These are phyloP conservation scores for Malacosoma neustria DNA, from an alignment of 2,888 invertebrate species.

Conservation along the genomic window DNA sequence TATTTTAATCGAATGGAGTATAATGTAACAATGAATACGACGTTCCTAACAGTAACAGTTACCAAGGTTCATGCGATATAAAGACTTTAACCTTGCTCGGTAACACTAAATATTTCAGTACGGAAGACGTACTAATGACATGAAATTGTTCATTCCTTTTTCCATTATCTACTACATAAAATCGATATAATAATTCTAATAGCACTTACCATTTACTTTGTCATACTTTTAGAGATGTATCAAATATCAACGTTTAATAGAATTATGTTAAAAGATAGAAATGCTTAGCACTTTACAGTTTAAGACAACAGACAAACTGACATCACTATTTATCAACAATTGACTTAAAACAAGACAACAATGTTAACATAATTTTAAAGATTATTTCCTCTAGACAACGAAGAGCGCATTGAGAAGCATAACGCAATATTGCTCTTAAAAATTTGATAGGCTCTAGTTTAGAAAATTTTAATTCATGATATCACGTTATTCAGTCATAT, in stretches of 20 bases:
- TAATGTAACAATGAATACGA: too few species aligned
- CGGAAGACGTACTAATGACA: not conserved
- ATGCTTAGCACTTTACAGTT: slow-evolving; percentile 5
- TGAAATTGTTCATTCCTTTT: not conserved
- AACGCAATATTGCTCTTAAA: slow-evolving; percentile 27
- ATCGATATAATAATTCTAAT: not conserved
- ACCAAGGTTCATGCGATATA: too few species aligned
- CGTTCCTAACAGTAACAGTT: too few species aligned
- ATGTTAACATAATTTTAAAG: slow-evolving; percentile 36
- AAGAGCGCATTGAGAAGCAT: slow-evolving; percentile 51
- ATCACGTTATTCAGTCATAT: slow-evolving; percentile 38
- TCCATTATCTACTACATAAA: not conserved
- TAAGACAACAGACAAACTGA: slow-evolving; percentile 27
- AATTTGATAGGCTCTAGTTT: slow-evolving; percentile 25
- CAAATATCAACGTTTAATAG: not conserved
- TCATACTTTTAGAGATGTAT: not conserved
- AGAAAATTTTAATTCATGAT: slow-evolving; percentile 6
- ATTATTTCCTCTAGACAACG: slow-evolving; percentile 28
- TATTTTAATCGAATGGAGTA: too few species aligned
- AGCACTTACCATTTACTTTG: not conserved
- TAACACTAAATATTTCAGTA: not conserved
- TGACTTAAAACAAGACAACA: slow-evolving; percentile 38
- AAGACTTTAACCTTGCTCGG: not conserved
- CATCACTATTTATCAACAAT: slow-evolving; percentile 37
- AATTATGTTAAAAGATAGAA: not conserved